Base-by-base conservation (phyloP, 2,113 vertebrate species). In the Oceanites oceanicus region DNA sequence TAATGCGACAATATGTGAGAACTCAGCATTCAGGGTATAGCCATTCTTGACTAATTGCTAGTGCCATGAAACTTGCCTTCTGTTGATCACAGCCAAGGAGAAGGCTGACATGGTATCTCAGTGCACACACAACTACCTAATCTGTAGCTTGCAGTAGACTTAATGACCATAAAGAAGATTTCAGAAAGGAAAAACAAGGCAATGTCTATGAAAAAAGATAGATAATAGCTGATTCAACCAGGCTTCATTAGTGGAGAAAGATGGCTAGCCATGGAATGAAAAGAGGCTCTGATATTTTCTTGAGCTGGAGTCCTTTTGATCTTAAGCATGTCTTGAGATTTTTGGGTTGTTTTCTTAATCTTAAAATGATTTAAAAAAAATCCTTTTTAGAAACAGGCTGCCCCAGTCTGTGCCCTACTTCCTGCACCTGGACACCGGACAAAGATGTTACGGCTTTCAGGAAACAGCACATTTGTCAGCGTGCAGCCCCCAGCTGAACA, bases 401-500 rank as follows among this genome's bases (percentile, higher is more conserved):
- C 53, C 53, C 58, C 50, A 67, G 49, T 94, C 88, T 86, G 71
- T 75, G 38, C 36, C 71, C 58, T 55, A 27, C 86, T 96, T 96
- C 90, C 93, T 58, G 30, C 87, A 95, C 96, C 97, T 98, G 96
- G 96, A 66, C 47, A 81, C 40, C 2, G 88, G 90, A 97, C 88
- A 77, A 82, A 84, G 95, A 77, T 90, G 83, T 92, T 96, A 73
- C 17, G 7, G 76, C 94, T 95, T 90, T 96, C 96, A 97, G 94
- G 97, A 97, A 97, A 91, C 78, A 89, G 95, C 92, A 63, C 84
- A 59, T 96, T 98, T 97, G 94, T 97, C 97, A 96, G 97, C 65
- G 17, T 84, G 89, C 91, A 93, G 95, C 93, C 73, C 96, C 72
- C 75, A 67, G 58, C 53, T 11, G 56, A 98, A 98, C 97, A 98